Evolutionary conservation across 2,113 vertebrate genomes (phyloP).

Genomic region (Tauraco erythrolophus): DNA sequence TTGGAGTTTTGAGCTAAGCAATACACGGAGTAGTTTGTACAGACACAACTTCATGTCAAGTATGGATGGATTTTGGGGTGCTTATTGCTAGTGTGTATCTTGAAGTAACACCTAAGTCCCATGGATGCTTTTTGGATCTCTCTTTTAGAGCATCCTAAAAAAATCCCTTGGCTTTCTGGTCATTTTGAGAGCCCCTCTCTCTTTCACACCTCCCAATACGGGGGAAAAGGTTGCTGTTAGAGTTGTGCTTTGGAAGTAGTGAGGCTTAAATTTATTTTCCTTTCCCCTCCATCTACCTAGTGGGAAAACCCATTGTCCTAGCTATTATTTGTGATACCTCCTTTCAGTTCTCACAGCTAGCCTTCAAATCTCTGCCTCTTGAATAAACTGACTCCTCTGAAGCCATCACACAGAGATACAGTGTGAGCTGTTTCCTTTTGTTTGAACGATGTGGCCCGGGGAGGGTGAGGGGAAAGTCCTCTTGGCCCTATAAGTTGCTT

Average conservation of each 20-base stretch:
- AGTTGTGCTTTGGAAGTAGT: not conserved
- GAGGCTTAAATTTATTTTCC: not conserved
- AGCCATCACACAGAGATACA: not conserved
- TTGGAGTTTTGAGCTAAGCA: not conserved
- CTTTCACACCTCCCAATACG: not conserved
- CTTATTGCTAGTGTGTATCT: not conserved
- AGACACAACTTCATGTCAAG: not conserved
- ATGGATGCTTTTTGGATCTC: not conserved
- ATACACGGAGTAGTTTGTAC: not conserved
- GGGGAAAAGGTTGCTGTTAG: not conserved
- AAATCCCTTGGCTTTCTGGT: not conserved
- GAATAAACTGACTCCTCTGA: not conserved
- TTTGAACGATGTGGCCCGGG: rapidly evolving
- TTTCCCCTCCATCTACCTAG: not conserved
- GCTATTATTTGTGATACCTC: not conserved
- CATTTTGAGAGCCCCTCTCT: not conserved
- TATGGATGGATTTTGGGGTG: not conserved
- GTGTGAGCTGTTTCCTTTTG: not conserved
- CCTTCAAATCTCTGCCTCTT: not conserved
- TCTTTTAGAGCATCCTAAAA: not conserved
- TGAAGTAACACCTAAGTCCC: not conserved
- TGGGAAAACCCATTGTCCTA: not conserved
- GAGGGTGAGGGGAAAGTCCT: not conserved
- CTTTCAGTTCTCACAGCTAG: not conserved
- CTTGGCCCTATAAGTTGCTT: not conserved